These are phyloP conservation scores for Acrobasis consociella DNA, from an alignment of 2,888 invertebrate genomes.

Conservation along the genomic window DNA sequence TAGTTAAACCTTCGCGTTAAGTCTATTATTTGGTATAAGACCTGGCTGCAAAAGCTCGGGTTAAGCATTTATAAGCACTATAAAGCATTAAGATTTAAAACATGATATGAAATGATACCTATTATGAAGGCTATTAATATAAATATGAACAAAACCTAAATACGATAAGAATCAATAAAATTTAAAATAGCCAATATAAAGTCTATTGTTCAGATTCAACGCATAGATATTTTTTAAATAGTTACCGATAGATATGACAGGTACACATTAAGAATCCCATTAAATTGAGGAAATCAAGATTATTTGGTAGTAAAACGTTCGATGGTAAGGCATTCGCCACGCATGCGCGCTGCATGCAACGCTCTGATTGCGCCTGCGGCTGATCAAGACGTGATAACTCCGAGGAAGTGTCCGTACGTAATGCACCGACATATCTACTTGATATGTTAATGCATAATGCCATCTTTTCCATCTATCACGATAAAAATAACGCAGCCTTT, in stretches of 20 bases:
- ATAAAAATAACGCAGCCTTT: constrained; percentile 35
- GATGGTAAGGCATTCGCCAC: constrained; percentile 25
- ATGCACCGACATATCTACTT: constrained; percentile 20
- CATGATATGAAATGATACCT: no score
- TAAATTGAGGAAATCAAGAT: constrained; percentile 11
- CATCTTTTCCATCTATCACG: constrained; percentile 44
- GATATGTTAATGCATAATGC: constrained; percentile 30
- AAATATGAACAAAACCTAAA: no score
- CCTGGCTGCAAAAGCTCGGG: no score
- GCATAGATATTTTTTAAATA: no score
- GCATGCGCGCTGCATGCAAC: constrained; percentile 44
- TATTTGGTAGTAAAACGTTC: constrained; percentile 12
- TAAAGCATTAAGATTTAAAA: no score
- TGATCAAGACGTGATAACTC: constrained; percentile 43
- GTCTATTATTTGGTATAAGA: no score
- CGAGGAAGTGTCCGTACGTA: constrained; percentile 25
- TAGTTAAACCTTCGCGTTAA: no score
- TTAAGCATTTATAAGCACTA: no score
- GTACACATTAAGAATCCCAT: constrained; percentile 1
- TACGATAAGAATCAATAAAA: no score
- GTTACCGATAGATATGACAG: background rate
- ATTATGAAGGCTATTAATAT: no score
- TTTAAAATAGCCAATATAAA: no score
- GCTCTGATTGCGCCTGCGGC: constrained; percentile 49
- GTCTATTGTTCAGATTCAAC: no score